Conservation (phyloP, 1,140 invertebrate genomes). For the Zaprionus kolodkinae region DNA sequence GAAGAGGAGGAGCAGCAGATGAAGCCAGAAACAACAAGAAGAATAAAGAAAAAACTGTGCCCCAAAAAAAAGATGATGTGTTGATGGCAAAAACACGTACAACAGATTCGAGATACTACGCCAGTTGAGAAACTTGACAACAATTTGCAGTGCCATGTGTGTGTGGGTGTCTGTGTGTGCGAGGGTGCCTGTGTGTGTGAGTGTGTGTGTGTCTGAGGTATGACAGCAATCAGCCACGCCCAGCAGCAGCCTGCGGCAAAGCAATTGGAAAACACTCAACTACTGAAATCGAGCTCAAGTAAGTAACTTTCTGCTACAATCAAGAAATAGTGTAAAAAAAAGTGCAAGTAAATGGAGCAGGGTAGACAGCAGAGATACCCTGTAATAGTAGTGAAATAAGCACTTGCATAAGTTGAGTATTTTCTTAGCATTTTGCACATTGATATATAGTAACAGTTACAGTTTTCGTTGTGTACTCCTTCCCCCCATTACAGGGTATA, state of each 20-base stretch:
- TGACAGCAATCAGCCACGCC: constrained; percentile 44
- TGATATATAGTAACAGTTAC: too few species aligned
- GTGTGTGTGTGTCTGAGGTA: constrained; percentile 9
- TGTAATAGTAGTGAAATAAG: constrained; percentile 6
- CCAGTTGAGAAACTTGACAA: constrained; percentile 50
- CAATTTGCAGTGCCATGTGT: constrained; percentile 29
- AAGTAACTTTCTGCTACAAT: constrained; percentile 70
- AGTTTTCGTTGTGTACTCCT: too few species aligned
- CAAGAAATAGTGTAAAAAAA: neutral
- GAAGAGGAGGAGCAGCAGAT: constrained; percentile 17
- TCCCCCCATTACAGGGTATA: constrained; percentile 14
- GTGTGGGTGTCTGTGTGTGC: too few species aligned
- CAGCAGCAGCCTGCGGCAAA: constrained; percentile 34
- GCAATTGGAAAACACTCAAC: constrained; percentile 77
- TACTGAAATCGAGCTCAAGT: constrained; percentile 77
- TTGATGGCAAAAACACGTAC: constrained; percentile 51
- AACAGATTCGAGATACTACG: constrained; percentile 21
- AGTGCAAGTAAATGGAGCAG: too few species aligned
- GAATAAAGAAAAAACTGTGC: neutral
- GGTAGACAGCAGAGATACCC: neutral
- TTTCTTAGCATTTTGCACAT: too few species aligned
- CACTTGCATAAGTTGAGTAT: too few species aligned
- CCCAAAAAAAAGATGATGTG: constrained; percentile 66
- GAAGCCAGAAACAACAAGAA: neutral
- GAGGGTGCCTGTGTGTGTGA: neutral